Evolutionary conservation across 2,113 vertebrate species (phyloP).

Genomic region (Megaceryle maxima): DNA sequence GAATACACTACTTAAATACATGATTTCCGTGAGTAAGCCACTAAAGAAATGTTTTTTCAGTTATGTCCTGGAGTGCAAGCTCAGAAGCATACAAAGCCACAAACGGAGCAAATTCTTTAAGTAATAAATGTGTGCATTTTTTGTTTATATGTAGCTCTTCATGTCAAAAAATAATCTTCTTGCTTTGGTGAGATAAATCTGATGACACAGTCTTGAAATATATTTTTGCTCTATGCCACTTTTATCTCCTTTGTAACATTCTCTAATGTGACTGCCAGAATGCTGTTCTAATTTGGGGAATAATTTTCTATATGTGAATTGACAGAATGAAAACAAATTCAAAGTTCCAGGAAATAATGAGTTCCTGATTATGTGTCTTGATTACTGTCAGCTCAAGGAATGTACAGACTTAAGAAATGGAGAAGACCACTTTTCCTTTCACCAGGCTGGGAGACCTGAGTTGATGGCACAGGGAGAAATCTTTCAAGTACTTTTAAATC

Average conservation of each 20-base stretch:
- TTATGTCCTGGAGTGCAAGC: neutral
- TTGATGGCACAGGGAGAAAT: neutral
- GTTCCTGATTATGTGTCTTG: slow-evolving; percentile 40
- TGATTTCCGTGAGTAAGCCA: neutral
- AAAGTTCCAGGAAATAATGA: slow-evolving; percentile 57
- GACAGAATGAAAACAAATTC: slow-evolving; percentile 64
- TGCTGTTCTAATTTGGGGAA: slow-evolving; percentile 45
- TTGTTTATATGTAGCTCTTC: neutral
- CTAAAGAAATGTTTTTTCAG: neutral
- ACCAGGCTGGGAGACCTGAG: neutral
- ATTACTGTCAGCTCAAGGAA: slow-evolving; percentile 33
- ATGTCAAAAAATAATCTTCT: neutral
- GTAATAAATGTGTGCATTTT: neutral
- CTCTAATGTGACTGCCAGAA: slow-evolving; percentile 37
- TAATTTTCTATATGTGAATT: slow-evolving; percentile 56
- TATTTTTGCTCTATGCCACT: slow-evolving; percentile 24
- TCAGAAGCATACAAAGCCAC: slow-evolving; percentile 5
- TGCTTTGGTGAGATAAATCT: neutral
- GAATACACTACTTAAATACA: neutral
- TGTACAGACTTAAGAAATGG: neutral
- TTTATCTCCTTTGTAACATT: slow-evolving; percentile 44
- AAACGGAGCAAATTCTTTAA: slow-evolving; percentile 20
- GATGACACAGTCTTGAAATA: slow-evolving; percentile 29
- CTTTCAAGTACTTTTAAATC: slow-evolving; percentile 21
- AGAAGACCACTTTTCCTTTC: slow-evolving; percentile 42